These are phyloP conservation scores for Nomada goodeniana DNA, from an alignment of 2,888 invertebrate species.

Conservation along the genomic window DNA sequence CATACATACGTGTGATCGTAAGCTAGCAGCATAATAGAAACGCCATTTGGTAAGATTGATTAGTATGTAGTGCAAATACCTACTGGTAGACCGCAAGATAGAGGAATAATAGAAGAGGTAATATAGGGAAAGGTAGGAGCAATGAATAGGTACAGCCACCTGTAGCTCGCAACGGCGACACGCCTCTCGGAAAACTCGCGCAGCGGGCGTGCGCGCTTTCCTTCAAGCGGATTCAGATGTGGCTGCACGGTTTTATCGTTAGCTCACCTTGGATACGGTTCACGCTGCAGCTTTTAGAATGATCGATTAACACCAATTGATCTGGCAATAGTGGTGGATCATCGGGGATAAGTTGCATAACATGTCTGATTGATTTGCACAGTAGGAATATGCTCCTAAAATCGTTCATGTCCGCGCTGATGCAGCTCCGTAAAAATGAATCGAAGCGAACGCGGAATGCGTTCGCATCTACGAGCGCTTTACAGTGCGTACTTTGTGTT, in stretches of 20 bases:
- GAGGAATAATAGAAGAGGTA: slow-evolving; percentile 10
- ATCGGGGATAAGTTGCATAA: no score
- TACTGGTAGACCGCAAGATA: not conserved
- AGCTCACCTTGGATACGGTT: no score
- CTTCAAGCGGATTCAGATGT: slow-evolving; percentile 1
- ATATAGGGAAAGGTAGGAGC: slow-evolving; percentile 42
- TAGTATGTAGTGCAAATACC: not conserved
- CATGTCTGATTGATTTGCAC: no score
- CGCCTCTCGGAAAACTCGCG: slow-evolving; percentile 66
- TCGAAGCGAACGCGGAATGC: slow-evolving; percentile 52
- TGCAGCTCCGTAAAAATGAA: slow-evolving; percentile 33
- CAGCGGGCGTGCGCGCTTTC: slow-evolving; percentile 52
- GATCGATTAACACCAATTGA: not conserved
- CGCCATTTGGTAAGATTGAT: not conserved
- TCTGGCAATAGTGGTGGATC: no score
- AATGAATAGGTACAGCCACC: slow-evolving; percentile 65
- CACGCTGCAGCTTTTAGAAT: not conserved
- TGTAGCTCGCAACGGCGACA: slow-evolving; percentile 68
- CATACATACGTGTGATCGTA: no score
- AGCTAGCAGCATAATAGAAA: not conserved
- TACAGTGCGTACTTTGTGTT: slow-evolving; percentile 25
- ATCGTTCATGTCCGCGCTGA: no score
- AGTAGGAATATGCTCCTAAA: no score
- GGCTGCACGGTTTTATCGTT: not conserved
- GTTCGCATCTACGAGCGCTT: slow-evolving; percentile 25